A percentile compares a stretch with the other conserved stretches of the same genome.
Evolutionary conservation across 1,140 invertebrate genomes (phyloP).

Genomic region (Drosophila ficusphila): DNA sequence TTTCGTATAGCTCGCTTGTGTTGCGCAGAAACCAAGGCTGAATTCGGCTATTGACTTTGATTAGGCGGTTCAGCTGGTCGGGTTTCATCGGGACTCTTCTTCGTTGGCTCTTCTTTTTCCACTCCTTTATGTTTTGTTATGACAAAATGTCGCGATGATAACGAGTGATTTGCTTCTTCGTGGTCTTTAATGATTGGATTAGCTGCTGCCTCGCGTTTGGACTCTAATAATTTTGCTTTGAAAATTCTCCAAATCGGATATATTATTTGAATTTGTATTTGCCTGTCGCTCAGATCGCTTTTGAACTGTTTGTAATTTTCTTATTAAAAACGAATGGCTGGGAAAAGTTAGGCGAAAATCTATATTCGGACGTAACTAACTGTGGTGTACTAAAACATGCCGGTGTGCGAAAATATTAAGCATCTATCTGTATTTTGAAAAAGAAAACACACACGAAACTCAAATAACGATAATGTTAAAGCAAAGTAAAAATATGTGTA

Average conservation of each 20-base stretch:
- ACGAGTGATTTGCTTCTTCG: no score
- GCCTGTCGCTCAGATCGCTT: slow-evolving; percentile 6
- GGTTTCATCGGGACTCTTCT: slow-evolving; percentile 65
- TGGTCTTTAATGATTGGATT: background rate
- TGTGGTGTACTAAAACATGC: slow-evolving; percentile 46
- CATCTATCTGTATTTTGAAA: slow-evolving; percentile 8
- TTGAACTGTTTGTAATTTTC: slow-evolving; percentile 23
- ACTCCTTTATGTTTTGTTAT: no score
- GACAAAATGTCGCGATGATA: no score
- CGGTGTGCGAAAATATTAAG: slow-evolving; percentile 22
- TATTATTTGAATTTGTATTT: slow-evolving; percentile 14
- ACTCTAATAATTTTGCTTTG: slow-evolving; percentile 42
- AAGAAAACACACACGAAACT: slow-evolving; percentile 14
- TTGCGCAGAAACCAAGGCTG: slow-evolving; percentile 61
- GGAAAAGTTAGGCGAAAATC: background rate
- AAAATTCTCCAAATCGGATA: slow-evolving; percentile 3
- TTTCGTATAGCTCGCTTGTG: slow-evolving; percentile 59
- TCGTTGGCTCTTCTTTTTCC: no score
- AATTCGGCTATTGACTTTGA: slow-evolving; percentile 38
- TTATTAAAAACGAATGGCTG: background rate
- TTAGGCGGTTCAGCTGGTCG: slow-evolving; percentile 56
- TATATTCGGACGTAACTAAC: background rate
- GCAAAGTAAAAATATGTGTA: slow-evolving; percentile 10
- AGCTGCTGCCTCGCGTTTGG: background rate
- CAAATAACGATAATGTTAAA: slow-evolving; percentile 1